Conservation (phyloP, 64 coral and sea anemone species). For the Exaiptasia diaphana region DNA sequence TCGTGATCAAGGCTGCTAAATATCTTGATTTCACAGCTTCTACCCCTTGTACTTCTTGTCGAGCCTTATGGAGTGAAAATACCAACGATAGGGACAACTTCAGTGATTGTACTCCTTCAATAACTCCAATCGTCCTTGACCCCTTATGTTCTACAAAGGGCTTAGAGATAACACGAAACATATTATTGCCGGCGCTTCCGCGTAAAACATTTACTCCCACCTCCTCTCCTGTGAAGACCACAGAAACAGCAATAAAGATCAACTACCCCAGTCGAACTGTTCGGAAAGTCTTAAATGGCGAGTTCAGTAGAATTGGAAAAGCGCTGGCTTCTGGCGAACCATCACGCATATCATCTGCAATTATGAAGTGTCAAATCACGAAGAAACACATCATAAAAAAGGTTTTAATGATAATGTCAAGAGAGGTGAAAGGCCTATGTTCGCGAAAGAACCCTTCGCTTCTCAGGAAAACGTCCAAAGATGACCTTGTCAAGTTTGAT, state of each 20-base stretch:
- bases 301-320: not conserved
- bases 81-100: too few relatives aligned
- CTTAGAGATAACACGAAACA: too few relatives aligned
- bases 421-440: conserved; percentile 20
- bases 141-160: too few relatives aligned
- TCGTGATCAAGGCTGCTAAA: too few relatives aligned
- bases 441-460: conserved; percentile 43
- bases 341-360: not conserved
- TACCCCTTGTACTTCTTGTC: too few relatives aligned
- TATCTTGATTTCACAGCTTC: too few relatives aligned
- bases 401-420: not conserved
- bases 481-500: conserved; percentile 18
- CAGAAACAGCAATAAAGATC: not conserved
- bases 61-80: too few relatives aligned
- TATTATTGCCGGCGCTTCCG: too few relatives aligned
- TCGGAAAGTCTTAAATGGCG: not conserved
- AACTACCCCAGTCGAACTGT: conserved; percentile 24
- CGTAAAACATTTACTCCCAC: conserved; percentile 12
- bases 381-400: not conserved
- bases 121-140: too few relatives aligned
- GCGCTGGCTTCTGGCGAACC: not conserved
- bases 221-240: not conserved
- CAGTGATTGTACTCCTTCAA: too few relatives aligned
- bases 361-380: conserved; percentile 1
- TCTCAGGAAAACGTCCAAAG: conserved; percentile 16